Percentiles rank a stretch among this genome's conserved stretches.
These are phyloP conservation scores for Zaprionus vittiger DNA, from an alignment of 1,140 invertebrate genomes.

Conservation along the genomic window DNA sequence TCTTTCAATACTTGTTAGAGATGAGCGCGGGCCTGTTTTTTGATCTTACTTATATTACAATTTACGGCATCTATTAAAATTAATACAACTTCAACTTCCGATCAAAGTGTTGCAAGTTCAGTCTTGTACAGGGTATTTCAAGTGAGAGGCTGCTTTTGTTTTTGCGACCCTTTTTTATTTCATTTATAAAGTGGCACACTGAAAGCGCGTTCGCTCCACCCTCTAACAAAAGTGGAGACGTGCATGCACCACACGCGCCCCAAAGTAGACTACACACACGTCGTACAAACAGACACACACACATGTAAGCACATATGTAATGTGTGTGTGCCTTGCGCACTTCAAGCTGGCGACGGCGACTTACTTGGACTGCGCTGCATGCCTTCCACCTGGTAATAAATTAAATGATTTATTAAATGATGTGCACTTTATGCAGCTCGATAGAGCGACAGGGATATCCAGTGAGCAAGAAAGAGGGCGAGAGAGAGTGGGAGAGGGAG, in stretches of 20 bases:
- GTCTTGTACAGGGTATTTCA: neutral
- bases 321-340: neutral
- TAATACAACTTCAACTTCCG: too few species aligned
- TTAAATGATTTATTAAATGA: constrained; percentile 76
- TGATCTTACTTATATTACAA: too few species aligned
- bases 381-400: constrained; percentile 58
- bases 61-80: too few species aligned
- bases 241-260: constrained; percentile 45
- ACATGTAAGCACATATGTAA: neutral
- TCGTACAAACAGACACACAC: neutral
- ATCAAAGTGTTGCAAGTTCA: neutral
- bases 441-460: constrained; percentile 6
- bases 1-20: too few species aligned
- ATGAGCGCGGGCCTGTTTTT: too few species aligned
- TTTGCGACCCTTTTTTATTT: constrained; percentile 11
- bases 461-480: neutral
- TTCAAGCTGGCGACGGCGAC: constrained; percentile 1
- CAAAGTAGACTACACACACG: constrained; percentile 34
- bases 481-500: neutral
- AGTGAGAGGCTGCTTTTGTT: neutral
- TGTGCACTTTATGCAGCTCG: constrained; percentile 46
- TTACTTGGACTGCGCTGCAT: constrained; percentile 10
- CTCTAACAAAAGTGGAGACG: constrained; percentile 25
- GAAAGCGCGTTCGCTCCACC: constrained; percentile 5
- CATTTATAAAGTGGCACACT: constrained; percentile 45